Evolutionary conservation across 2,888 invertebrate genomes (phyloP), one percentile per base, ranked within the genome.

Genomic region (Celastrina argiolus): DNA sequence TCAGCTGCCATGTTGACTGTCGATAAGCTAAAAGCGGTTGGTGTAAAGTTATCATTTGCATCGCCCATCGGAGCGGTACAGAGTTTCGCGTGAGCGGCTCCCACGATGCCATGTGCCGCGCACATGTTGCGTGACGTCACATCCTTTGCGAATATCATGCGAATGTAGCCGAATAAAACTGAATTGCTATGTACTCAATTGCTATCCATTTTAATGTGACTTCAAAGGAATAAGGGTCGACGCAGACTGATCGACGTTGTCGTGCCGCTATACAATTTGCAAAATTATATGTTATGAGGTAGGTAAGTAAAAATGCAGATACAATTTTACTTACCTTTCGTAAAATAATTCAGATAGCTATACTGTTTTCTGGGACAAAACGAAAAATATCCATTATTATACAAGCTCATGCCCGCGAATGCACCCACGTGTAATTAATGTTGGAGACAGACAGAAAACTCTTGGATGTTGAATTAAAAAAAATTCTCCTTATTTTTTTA

Each of bases 61-160:
- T 34, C 59, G 34, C 18, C 18, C 59, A 59, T 34, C 59, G 34
- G 56, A 18, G 26, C 56, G 26, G n/a, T 31, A 16, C 58, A 34
- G 26, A 61, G 61, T 22, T 61, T 36, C 22, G 61, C 36, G 59
- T 59, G 59, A 58, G 58, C 18, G 56, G 28, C 61, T 61, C 61
- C 61, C 61, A 61, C 61, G 61, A 36, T 22, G 39, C 61, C 61
- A 61, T 61, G 61, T 61, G 61, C 61, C 61, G 16, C 18, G 18
- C 61, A 61, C 36, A 61, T 61, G 61, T 10, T 14, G 39, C 18
- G n/a, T 61, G 61, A 61, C 61, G 39, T 61, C 61, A 61, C 61
- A 61, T 61, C 61, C 61, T 61, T 22, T 56, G 56, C 61, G 34
- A 58, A 31, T 61, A 61, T 10, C 36, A 59, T 36, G 22, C 59